These are phyloP conservation scores for Heteronetta atricapilla DNA, from an alignment of 2,113 vertebrate species.

Conservation along the genomic window DNA sequence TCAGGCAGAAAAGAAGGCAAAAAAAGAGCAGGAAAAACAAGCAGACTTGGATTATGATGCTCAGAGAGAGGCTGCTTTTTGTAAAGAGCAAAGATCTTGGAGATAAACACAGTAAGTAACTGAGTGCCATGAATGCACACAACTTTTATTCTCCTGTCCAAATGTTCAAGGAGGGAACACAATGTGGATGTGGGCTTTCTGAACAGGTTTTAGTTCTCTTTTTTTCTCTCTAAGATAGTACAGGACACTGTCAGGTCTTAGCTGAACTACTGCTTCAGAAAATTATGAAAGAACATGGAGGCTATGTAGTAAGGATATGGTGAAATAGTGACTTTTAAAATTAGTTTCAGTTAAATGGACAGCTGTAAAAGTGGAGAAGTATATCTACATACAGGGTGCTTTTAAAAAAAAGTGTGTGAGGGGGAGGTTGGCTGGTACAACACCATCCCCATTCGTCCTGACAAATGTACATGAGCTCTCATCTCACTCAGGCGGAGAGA, in stretches of 20 bases:
- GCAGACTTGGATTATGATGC: slow-evolving; percentile 68
- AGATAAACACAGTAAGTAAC: slow-evolving; percentile 81
- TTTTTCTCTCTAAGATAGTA: slow-evolving; percentile 66
- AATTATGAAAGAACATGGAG: slow-evolving; percentile 57
- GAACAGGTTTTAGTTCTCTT: slow-evolving; percentile 73
- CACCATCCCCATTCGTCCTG: background rate
- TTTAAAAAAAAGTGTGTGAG: background rate
- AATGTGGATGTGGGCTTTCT: slow-evolving; percentile 68
- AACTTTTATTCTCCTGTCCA: slow-evolving; percentile 76
- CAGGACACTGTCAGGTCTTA: slow-evolving; percentile 76
- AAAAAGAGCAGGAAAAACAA: slow-evolving; percentile 60
- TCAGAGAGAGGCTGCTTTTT: slow-evolving; percentile 63
- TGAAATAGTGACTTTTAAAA: background rate
- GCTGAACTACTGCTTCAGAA: slow-evolving; percentile 63
- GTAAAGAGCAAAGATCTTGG: slow-evolving; percentile 79
- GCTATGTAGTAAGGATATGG: slow-evolving; percentile 66
- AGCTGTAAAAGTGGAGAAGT: background rate
- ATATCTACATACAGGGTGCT: background rate
- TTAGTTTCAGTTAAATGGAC: background rate
- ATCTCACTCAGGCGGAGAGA: background rate
- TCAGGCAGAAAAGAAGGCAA: slow-evolving; percentile 78
- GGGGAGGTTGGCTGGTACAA: background rate
- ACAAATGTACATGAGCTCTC: rapidly evolving
- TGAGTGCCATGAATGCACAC: slow-evolving; percentile 62
- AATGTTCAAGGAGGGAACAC: slow-evolving; percentile 67